Evolutionary conservation across 2,888 invertebrate genomes (phyloP).

Genomic region (Celastrina argiolus): DNA sequence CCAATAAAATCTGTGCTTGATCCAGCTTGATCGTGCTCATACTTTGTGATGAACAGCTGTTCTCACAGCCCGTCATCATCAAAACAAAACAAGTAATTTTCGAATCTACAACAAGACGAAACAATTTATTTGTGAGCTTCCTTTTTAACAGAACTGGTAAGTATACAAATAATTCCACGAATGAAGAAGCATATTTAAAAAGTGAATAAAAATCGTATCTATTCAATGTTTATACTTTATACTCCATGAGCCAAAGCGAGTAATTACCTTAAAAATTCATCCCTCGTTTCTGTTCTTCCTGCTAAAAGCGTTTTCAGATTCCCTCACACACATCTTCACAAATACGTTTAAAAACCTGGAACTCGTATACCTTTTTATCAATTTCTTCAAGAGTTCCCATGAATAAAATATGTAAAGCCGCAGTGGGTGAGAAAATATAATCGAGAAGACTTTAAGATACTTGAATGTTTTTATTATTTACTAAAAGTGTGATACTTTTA

Average conservation of each 20-base stretch:
- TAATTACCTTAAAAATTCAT: slow-evolving; percentile 40
- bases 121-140: no score
- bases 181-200: neutral
- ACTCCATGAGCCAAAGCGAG: slow-evolving; percentile 28
- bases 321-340: slow-evolving; percentile 30
- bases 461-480: no score
- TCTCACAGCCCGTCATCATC: no score
- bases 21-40: no score
- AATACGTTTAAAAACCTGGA: neutral
- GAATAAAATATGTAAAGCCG: neutral
- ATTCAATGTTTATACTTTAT: slow-evolving; percentile 10
- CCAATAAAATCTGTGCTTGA: no score
- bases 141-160: no score
- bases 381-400: neutral
- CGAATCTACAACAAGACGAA: neutral
- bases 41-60: no score
- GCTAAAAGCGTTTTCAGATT: slow-evolving; percentile 40
- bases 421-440: neutral
- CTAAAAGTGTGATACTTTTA: no score
- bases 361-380: neutral
- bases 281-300: slow-evolving; percentile 28
- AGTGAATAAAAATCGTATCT: neutral
- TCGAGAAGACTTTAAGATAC: neutral
- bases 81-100: no score
- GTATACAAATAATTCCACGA: no score